These are phyloP conservation scores for Dicentrarchus labrax DNA, from an alignment of 2,113 vertebrate genomes.

Conservation along the genomic window DNA sequence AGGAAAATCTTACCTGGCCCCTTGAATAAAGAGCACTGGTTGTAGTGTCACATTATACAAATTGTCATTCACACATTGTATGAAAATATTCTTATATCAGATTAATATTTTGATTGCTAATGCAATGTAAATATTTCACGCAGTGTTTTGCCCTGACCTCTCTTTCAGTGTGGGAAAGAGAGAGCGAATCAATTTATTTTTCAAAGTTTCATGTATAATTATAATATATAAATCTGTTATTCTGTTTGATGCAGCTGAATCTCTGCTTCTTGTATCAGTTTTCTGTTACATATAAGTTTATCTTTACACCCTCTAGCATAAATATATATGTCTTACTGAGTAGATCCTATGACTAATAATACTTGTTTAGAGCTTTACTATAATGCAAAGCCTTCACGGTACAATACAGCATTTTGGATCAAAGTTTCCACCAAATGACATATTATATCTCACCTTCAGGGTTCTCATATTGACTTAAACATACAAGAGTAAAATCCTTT, in stretches of 20 bases:
- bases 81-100: neutral
- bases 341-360: neutral
- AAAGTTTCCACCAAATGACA: constrained; percentile 30
- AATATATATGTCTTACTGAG: neutral
- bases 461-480: constrained; percentile 12
- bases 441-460: constrained; percentile 21
- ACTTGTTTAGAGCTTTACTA: neutral
- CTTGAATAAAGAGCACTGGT: neutral
- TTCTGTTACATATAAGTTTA: neutral
- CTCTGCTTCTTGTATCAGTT: neutral
- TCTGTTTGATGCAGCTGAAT: neutral
- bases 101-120: neutral
- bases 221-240: neutral
- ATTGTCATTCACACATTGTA: neutral
- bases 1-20: neutral
- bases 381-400: constrained; percentile 6
- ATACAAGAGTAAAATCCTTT: constrained; percentile 4
- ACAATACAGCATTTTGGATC: constrained; percentile 2
- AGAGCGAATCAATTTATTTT: neutral
- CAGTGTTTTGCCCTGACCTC: neutral
- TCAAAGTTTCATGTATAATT: neutral
- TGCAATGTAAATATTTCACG: neutral
- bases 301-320: too few species aligned
- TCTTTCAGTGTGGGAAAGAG: neutral
- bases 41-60: neutral